Evolutionary conservation across 2,888 invertebrate species (phyloP).

Genomic region (Drosophila histrio): DNA sequence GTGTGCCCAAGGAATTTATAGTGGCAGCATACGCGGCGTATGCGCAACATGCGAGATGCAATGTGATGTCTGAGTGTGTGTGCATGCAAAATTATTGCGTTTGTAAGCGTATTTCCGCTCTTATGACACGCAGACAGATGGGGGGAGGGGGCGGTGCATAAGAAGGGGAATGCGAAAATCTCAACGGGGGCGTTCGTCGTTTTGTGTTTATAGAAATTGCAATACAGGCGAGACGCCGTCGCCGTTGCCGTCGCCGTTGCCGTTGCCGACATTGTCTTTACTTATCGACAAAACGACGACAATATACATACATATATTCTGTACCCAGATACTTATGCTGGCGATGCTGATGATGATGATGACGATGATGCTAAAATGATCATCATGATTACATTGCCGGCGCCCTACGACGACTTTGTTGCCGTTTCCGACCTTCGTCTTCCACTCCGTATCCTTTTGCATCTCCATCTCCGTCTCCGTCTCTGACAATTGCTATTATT

Average conservation of each 20-base stretch:
- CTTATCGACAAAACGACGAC: constrained; percentile 58
- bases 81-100: constrained; percentile 59
- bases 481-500: constrained; percentile 63
- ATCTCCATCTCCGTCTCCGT: background rate
- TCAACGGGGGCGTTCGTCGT: constrained; percentile 42
- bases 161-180: constrained; percentile 33
- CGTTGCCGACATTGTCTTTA: constrained; percentile 36
- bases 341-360: constrained; percentile 17
- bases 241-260: background rate
- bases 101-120: constrained; percentile 63
- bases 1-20: constrained; percentile 55
- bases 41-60: constrained; percentile 57
- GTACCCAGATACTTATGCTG: constrained; percentile 25
- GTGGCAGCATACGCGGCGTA: constrained; percentile 59
- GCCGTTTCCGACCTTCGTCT: background rate
- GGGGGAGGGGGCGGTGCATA: too few relatives aligned
- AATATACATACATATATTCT: constrained; percentile 31
- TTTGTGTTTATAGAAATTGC: constrained; percentile 63
- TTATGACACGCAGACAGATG: constrained; percentile 48
- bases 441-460: background rate
- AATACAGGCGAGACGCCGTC: constrained; percentile 33
- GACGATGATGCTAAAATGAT: constrained; percentile 32
- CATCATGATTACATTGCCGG: constrained; percentile 43
- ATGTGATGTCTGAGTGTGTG: constrained; percentile 9
- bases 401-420: constrained; percentile 25